Base-by-base conservation (phyloP, 1,140 invertebrate species). In the Stenopsyche tienmushanensis region DNA sequence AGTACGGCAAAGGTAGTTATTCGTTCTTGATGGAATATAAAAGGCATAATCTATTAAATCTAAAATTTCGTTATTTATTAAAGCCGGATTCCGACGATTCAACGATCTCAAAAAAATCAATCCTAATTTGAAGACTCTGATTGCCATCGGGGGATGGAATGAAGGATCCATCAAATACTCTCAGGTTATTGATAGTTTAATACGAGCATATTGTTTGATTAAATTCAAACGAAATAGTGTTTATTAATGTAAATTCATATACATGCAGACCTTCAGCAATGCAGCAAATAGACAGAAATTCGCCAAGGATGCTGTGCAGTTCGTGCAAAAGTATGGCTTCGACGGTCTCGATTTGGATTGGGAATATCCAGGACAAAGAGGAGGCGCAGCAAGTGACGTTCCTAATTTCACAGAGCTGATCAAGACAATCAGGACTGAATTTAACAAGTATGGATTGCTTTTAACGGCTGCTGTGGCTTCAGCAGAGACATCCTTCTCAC, bases 321-420 rank as follows among this genome's bases (percentile, higher is more conserved):
- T 94, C 68, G 77, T 95, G 17, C 83, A 90, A 53, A 89, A 92
- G 73, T 87, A 93, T 70, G 84, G 84, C 9, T 94, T 94, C 71
- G 90, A 94, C 74, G 92, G 92, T 3, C 78, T 96, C 0, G 93
- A 95, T 74, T 76, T 95, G 23, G 92, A 94, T 73, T 96, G 92
- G 92, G 92, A 94, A 73, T 96, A 94, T 79, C 93, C 92, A 8
- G 41, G 15, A 1, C 55, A 60, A 45, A 53, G 66, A 39, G 62
- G 62, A 3, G 62, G 62, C 3, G 7, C 39, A 17, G 9, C 62
- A 0, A 15, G 18, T 1, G 77, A 83, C 70, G 72, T 77, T 1
- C 66, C 72, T 34, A 79, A 86, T 74, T 83, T 79, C 73, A 69
- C 81, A 54, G 72, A 76, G 57, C 66, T 88, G 1, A 62, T 87